These are phyloP conservation scores for Athene cunicularia DNA, from an alignment of 2,113 vertebrate genomes.

Conservation along the genomic window DNA sequence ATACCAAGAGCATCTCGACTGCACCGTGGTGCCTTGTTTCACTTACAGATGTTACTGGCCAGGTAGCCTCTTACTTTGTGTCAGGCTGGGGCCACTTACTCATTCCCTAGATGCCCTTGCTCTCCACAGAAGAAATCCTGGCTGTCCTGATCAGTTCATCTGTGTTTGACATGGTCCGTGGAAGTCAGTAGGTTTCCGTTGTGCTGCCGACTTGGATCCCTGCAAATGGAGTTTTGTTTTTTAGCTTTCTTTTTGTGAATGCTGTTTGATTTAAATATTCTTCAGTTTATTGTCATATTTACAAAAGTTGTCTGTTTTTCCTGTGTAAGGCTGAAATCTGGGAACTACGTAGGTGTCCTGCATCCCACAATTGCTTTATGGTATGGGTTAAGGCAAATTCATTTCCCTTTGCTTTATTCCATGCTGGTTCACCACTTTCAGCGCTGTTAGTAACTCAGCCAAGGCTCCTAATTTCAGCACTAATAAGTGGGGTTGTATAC, in stretches of 20 bases:
- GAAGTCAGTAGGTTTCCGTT: not conserved
- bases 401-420: not conserved
- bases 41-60: no score
- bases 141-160: not conserved
- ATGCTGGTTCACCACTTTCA: not conserved
- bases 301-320: not conserved
- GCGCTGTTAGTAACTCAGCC: not conserved
- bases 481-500: not conserved
- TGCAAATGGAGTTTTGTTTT: not conserved
- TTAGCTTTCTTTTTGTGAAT: not conserved
- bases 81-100: not conserved
- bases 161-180: rapidly evolving
- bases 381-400: not conserved
- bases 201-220: not conserved
- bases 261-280: not conserved
- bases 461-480: not conserved
- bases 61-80: not conserved
- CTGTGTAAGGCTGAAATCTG: not conserved
- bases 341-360: not conserved
- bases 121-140: not conserved
- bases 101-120: not conserved
- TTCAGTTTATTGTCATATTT: not conserved
- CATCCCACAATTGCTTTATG: not conserved
- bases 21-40: not conserved
- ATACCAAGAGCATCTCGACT: no score